Conservation (phyloP, 2,797 vertebrate species). For the Tapera naevia region DNA sequence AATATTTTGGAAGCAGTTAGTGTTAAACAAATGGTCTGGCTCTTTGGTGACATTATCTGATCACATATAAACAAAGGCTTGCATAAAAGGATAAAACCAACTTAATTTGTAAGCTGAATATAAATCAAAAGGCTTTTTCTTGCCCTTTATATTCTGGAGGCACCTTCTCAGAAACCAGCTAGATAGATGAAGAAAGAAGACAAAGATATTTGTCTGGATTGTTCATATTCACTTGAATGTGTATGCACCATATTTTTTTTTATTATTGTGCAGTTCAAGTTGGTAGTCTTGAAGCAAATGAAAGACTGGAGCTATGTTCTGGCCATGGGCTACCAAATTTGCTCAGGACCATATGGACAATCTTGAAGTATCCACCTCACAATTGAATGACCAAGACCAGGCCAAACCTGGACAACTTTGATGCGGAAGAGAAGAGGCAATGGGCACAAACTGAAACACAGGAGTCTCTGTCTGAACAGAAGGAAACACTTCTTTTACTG, state of each 20-base stretch:
- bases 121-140: constrained; percentile 16
- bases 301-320: not conserved
- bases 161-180: constrained; percentile 11
- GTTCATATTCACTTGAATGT: not conserved
- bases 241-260: not conserved
- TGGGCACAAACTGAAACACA: not conserved
- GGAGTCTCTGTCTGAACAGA: not conserved
- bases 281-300: not conserved
- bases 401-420: not conserved
- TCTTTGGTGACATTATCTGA: constrained; percentile 46
- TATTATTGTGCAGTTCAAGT: not conserved
- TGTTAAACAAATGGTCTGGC: constrained; percentile 26
- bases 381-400: not conserved
- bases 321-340: not conserved
- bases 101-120: constrained; percentile 11
- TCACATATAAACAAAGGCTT: not conserved
- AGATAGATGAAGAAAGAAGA: not conserved
- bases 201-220: constrained; percentile 7
- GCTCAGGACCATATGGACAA: not conserved
- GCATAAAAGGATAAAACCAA: constrained; percentile 38
- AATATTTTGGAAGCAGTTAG: constrained; percentile 16
- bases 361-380: not conserved
- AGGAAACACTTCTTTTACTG: not conserved
- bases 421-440: not conserved
- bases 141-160: constrained; percentile 26